Evolutionary conservation across 2,888 invertebrate species (phyloP).

Genomic region (Exephanes ischioxanthus): DNA sequence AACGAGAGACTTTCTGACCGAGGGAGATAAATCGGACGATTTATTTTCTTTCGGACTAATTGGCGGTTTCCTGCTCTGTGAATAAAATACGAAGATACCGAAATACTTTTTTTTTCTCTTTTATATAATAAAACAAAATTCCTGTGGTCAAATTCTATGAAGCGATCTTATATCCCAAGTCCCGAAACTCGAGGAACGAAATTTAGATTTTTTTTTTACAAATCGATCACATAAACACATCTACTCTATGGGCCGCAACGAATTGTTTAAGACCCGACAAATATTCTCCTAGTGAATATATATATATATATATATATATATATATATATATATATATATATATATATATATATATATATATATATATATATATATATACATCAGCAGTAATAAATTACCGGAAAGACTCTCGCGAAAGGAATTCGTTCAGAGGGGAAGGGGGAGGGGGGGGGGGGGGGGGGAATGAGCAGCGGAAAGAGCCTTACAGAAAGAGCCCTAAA

Average conservation of each 20-base stretch:
- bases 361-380: neutral
- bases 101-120: too few relatives aligned
- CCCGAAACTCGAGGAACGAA: neutral
- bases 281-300: neutral
- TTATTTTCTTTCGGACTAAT: slow-evolving; percentile 1
- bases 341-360: slow-evolving; percentile 3
- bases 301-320: neutral
- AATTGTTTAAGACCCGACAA: slow-evolving; percentile 10
- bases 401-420: slow-evolving; percentile 48
- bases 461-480: slow-evolving; percentile 1
- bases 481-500: slow-evolving; percentile 24
- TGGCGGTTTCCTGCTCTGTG: slow-evolving; percentile 10
- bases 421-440: slow-evolving; percentile 20
- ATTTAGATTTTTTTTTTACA: slow-evolving; percentile 44
- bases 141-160: slow-evolving; percentile 45
- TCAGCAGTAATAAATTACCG: slow-evolving; percentile 57
- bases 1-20: slow-evolving; percentile 33
- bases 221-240: slow-evolving; percentile 53
- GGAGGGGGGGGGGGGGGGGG: neutral
- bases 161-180: neutral
- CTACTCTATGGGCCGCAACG: neutral
- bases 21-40: slow-evolving; percentile 55
- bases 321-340: neutral
- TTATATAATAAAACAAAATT: neutral
- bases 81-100: slow-evolving; percentile 1